Percentiles rank a stretch among this genome's conserved stretches.
Conservation (phyloP, 2,888 invertebrate genomes). For the Chelonus formosanus region DNA sequence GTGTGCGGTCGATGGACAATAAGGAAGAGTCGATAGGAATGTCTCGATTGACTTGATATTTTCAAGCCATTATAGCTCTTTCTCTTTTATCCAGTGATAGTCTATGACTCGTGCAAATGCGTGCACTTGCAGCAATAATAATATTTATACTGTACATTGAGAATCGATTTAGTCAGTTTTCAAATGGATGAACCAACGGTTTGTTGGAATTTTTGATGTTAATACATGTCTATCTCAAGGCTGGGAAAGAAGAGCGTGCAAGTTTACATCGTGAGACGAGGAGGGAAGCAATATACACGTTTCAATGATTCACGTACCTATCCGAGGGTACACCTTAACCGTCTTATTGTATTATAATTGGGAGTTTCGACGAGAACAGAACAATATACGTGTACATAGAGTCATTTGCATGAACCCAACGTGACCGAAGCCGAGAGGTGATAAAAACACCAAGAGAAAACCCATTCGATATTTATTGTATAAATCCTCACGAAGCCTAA, state of each 20-base stretch:
- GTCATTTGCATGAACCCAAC: slow-evolving; percentile 27
- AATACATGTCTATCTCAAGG: slow-evolving; percentile 8
- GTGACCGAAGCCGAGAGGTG: slow-evolving; percentile 21
- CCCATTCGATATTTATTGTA: slow-evolving; percentile 22
- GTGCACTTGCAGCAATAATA: background rate
- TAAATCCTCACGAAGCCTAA: slow-evolving; percentile 23
- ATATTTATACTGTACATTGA: background rate
- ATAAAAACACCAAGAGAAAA: slow-evolving; percentile 17
- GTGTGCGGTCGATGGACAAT: slow-evolving; percentile 19
- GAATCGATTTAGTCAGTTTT: slow-evolving; percentile 15
- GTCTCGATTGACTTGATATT: slow-evolving; percentile 21
- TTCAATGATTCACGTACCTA: slow-evolving; percentile 32
- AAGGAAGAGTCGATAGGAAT: slow-evolving; percentile 10
- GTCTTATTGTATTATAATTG: slow-evolving; percentile 35
- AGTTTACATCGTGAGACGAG: slow-evolving; percentile 14
- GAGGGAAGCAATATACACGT: slow-evolving; percentile 30
- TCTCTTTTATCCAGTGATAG: background rate
- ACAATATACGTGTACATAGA: slow-evolving; percentile 25
- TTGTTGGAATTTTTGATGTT: slow-evolving; percentile 16
- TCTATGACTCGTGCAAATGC: slow-evolving; percentile 12
- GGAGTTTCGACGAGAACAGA: slow-evolving; percentile 28
- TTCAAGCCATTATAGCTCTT: slow-evolving; percentile 5
- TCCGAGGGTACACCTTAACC: slow-evolving; percentile 27
- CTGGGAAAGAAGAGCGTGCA: slow-evolving; percentile 21
- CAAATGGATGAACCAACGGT: slow-evolving; percentile 16